These are phyloP conservation scores for Mylabris sibirica DNA, from an alignment of 2,888 invertebrate species.

Conservation along the genomic window DNA sequence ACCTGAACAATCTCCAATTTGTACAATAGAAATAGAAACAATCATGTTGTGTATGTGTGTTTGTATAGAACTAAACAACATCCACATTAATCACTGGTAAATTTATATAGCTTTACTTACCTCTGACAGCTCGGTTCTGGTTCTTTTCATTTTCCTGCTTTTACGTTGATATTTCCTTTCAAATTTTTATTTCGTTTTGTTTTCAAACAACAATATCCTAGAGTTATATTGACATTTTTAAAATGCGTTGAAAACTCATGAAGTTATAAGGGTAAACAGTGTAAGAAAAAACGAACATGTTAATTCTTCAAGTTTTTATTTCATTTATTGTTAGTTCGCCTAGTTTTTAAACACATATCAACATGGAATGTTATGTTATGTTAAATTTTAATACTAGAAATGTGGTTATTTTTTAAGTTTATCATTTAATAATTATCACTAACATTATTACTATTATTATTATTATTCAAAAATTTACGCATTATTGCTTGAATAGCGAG, in stretches of 20 bases:
- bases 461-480: neutral
- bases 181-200: neutral
- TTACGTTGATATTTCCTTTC: neutral
- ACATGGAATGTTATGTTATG: slow-evolving; percentile 36
- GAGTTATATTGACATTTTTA: neutral
- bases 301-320: slow-evolving; percentile 30
- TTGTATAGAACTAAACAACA: neutral
- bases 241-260: neutral
- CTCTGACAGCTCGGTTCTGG: neutral
- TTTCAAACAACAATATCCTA: neutral
- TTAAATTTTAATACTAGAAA: slow-evolving; percentile 33
- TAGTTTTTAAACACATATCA: slow-evolving; percentile 35
- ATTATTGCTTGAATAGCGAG: slow-evolving; percentile 41
- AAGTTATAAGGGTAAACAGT: neutral
- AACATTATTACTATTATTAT: neutral
- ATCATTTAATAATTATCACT: too few relatives aligned
- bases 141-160: neutral
- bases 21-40: neutral
- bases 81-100: neutral
- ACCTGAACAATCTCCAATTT: neutral
- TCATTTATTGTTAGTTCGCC: slow-evolving; percentile 22
- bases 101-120: neutral
- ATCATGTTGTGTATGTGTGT: neutral
- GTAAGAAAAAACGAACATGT: neutral
- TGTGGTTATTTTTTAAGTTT: slow-evolving; percentile 30